Conservation (phyloP, 2,888 invertebrate species). For the Synanthedon formicaeformis region DNA sequence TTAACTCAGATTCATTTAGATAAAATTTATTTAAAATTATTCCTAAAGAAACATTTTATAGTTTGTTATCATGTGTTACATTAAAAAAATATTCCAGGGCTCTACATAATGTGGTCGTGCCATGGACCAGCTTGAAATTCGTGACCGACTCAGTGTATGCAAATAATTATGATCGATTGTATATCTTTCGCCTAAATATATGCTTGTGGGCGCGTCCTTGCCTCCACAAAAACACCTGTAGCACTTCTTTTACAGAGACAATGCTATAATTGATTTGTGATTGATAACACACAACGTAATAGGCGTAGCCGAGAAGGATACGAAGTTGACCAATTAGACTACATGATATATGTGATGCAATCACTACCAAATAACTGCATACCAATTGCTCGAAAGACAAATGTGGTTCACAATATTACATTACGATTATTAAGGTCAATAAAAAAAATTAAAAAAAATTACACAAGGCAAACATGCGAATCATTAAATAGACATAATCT, state of each 20-base stretch:
- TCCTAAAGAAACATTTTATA: no score
- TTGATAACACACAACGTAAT: constrained; percentile 6
- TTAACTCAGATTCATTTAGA: no score
- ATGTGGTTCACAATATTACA: not conserved
- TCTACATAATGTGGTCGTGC: constrained; percentile 16
- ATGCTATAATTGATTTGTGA: constrained; percentile 5
- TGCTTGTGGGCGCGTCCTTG: constrained; percentile 28
- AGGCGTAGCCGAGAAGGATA: not conserved
- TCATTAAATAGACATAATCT: no score
- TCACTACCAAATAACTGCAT: not conserved
- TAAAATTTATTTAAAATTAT: no score
- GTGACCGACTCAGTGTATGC: constrained; percentile 38
- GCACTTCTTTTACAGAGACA: constrained; percentile 5
- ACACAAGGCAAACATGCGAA: no score
- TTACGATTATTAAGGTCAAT: not conserved
- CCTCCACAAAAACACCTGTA: constrained; percentile 17
- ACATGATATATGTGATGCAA: not conserved
- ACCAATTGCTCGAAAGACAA: no score
- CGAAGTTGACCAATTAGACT: not conserved
- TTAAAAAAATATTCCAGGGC: constrained; percentile 9
- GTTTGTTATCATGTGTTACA: no score
- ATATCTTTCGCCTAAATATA: constrained; percentile 30
- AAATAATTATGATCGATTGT: constrained; percentile 51
- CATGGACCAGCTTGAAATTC: constrained; percentile 17
- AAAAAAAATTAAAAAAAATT: no score